Evolutionary conservation across 2,797 vertebrate genomes (phyloP).

Genomic region (Crenichthys baileyi): DNA sequence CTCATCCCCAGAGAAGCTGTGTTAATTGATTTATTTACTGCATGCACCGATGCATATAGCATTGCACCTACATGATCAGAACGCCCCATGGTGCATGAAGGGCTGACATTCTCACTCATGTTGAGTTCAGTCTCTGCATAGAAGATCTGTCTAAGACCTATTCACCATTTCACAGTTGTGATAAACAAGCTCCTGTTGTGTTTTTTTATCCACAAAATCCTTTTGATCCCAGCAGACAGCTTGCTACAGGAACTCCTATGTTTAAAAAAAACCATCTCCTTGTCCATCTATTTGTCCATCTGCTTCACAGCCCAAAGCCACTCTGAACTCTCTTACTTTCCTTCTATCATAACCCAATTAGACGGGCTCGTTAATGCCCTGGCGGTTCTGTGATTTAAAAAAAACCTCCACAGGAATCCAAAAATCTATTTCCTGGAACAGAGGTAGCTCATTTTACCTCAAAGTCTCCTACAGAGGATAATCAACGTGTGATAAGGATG

Average conservation of each 20-base stretch:
- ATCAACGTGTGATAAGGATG: neutral
- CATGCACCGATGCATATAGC: constrained; percentile 8
- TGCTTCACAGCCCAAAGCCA: constrained; percentile 17
- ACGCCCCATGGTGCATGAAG: neutral
- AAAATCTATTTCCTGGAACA: constrained; percentile 1
- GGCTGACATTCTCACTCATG: neutral
- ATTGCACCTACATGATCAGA: neutral
- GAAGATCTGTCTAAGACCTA: neutral
- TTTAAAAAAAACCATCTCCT: constrained; percentile 66
- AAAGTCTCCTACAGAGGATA: neutral
- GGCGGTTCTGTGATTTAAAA: constrained; percentile 23
- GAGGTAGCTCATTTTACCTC: constrained; percentile 4
- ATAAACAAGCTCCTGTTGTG: constrained; percentile 45
- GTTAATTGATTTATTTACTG: constrained; percentile 8
- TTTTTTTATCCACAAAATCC: constrained; percentile 33
- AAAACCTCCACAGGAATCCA: constrained; percentile 19
- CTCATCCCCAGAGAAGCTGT: constrained; percentile 1
- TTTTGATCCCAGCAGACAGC: constrained; percentile 33
- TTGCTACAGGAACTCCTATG: constrained; percentile 21
- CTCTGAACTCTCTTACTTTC: constrained; percentile 32
- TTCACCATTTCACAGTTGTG: neutral
- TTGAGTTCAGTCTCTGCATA: constrained; percentile 6
- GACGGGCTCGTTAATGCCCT: constrained; percentile 20
- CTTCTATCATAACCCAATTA: constrained; percentile 33
- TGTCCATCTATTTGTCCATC: constrained; percentile 36